Conservation (phyloP, 2,888 invertebrate genomes). For the Cordilura impudica region DNA sequence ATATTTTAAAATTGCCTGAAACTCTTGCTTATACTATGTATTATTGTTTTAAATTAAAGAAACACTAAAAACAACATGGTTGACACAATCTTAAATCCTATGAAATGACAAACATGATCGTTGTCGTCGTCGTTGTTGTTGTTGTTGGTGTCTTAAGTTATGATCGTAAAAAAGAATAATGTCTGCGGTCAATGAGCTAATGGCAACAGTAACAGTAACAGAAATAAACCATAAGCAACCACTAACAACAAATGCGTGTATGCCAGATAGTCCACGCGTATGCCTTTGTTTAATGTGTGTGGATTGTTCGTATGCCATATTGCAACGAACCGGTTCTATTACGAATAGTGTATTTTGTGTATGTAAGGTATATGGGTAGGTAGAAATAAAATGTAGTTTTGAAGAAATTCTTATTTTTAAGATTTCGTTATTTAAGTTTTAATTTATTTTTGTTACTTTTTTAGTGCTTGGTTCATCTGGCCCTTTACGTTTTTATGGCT, state of each 20-base stretch:
- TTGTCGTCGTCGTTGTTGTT: conserved; percentile 23
- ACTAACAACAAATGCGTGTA: not conserved
- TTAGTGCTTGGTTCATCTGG: not conserved
- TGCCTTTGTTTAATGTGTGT: no score
- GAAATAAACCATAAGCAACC: not conserved
- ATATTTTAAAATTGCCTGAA: no score
- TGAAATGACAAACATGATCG: conserved; percentile 40
- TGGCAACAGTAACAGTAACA: conserved; percentile 39
- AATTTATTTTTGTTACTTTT: conserved; percentile 1
- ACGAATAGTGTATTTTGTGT: not conserved
- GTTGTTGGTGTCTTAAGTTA: conserved; percentile 32
- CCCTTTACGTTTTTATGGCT: no score
- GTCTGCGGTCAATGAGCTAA: conserved; percentile 62
- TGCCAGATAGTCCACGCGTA: not conserved
- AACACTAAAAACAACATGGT: conserved; percentile 57
- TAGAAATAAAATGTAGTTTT: conserved; percentile 31
- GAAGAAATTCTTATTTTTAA: conserved; percentile 20
- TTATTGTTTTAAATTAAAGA: conserved; percentile 13
- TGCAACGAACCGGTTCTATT: conserved; percentile 49
- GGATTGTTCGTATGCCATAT: conserved; percentile 40
- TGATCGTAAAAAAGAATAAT: conserved; percentile 54
- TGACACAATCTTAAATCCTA: conserved; percentile 62
- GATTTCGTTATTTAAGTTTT: conserved; percentile 32
- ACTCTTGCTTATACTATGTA: no score
- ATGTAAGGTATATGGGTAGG: conserved; percentile 17